Evolutionary conservation across 2,113 vertebrate species (phyloP).

Genomic region (Calyptomena viridis): DNA sequence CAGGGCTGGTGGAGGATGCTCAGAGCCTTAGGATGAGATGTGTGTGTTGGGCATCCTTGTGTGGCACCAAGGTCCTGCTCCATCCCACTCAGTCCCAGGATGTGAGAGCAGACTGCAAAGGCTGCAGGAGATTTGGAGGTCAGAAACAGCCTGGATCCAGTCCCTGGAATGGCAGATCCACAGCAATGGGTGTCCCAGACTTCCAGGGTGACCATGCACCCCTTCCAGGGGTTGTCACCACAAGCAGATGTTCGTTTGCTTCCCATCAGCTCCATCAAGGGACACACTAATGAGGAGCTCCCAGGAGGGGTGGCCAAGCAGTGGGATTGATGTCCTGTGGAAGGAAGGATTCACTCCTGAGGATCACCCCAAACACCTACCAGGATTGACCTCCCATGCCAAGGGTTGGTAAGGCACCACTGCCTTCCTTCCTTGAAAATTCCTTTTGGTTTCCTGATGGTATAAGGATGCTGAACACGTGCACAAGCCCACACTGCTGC

Average conservation of each 20-base stretch:
- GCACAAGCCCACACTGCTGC: fast-evolving
- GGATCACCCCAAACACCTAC: neutral
- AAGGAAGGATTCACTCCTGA: neutral
- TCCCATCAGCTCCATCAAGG: neutral
- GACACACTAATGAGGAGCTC: fast-evolving
- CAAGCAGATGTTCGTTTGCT: neutral
- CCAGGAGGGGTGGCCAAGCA: neutral
- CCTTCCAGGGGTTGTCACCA: fast-evolving
- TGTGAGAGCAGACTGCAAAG: neutral
- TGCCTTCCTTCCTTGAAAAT: neutral
- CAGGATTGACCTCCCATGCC: fast-evolving
- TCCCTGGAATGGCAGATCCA: neutral
- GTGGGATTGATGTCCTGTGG: neutral
- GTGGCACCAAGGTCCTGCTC: neutral
- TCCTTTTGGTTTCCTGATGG: neutral
- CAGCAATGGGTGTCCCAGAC: too few species aligned
- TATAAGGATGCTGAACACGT: fast-evolving
- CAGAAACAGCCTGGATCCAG: too few species aligned
- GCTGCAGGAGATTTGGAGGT: neutral
- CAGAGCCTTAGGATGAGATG: neutral
- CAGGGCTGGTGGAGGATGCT: neutral
- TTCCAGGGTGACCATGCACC: neutral
- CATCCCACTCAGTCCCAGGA: neutral
- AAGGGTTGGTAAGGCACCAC: fast-evolving
- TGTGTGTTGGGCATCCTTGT: neutral